Evolutionary conservation across 2,888 invertebrate genomes (phyloP).

Genomic region (Bombylius discolor): DNA sequence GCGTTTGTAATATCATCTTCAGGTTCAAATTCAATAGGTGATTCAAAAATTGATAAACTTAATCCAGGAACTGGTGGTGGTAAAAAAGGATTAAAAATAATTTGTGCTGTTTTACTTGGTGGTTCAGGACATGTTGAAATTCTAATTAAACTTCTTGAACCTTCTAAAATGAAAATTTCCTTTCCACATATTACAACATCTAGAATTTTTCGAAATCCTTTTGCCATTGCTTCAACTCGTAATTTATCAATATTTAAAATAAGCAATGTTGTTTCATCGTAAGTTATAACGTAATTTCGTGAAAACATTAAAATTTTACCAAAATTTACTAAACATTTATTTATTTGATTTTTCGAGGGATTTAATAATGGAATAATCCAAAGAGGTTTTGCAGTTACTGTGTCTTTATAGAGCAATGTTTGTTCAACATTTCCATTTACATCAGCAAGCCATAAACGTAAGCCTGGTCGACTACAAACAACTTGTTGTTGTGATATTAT

Average conservation of each 20-base stretch:
- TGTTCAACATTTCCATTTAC: conserved; percentile 62
- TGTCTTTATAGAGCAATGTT: conserved; percentile 69
- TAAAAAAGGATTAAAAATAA: conserved; percentile 32
- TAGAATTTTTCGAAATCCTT: conserved; percentile 42
- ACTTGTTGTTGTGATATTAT: conserved; percentile 32
- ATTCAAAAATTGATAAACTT: conserved; percentile 24
- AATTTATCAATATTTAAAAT: conserved; percentile 61
- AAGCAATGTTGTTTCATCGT: conserved; percentile 55
- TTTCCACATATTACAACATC: conserved; percentile 29
- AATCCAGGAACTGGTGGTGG: conserved; percentile 29
- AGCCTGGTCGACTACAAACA: conserved; percentile 67
- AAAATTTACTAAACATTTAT: conserved; percentile 38
- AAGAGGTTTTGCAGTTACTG: conserved; percentile 39
- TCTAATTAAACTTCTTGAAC: conserved; percentile 62
- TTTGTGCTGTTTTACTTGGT: conserved; percentile 28
- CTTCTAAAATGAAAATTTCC: conserved; percentile 74
- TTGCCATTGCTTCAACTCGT: conserved; percentile 51
- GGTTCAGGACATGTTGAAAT: conserved; percentile 60
- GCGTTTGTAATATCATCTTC: conserved; percentile 45
- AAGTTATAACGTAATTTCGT: conserved; percentile 60
- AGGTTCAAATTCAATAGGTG: conserved; percentile 30
- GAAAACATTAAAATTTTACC: conserved; percentile 52
- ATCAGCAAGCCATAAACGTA: conserved; percentile 74
- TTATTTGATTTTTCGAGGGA: conserved; percentile 35
- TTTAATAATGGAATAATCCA: conserved; percentile 59